Evolutionary conservation across 2,113 vertebrate genomes (phyloP).

Genomic region (Porphyrio hochstetteri): DNA sequence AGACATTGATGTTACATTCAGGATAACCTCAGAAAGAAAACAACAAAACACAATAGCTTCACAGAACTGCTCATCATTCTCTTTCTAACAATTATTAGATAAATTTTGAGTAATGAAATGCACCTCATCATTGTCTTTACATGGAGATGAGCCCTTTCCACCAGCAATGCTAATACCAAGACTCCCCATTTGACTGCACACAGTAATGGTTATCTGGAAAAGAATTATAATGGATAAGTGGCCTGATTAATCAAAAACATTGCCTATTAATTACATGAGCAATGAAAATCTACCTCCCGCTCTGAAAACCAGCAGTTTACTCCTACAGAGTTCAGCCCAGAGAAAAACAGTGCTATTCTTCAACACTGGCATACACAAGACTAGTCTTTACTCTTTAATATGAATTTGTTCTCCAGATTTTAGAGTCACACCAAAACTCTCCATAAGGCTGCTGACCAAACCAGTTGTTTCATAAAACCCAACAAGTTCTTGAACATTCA

Average conservation of each 20-base stretch:
- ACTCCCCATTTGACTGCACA: slow-evolving; percentile 81
- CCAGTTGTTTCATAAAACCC: not conserved
- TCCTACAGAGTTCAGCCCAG: not conserved
- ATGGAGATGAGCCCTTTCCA: slow-evolving; percentile 84
- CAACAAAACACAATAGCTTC: not conserved
- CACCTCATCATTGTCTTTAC: slow-evolving; percentile 85
- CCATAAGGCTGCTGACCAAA: not conserved
- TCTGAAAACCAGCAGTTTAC: not conserved
- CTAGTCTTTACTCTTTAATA: not conserved
- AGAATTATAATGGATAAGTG: slow-evolving; percentile 58
- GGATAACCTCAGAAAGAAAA: not conserved
- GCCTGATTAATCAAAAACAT: slow-evolving; percentile 27
- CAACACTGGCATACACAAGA: not conserved
- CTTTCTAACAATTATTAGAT: not conserved
- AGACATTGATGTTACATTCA: not conserved
- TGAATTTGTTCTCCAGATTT: not conserved
- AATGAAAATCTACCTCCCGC: not conserved
- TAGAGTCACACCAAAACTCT: not conserved
- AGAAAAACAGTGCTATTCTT: not conserved
- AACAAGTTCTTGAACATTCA: not conserved
- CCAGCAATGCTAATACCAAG: slow-evolving; percentile 88
- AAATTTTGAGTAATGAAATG: slow-evolving; percentile 52
- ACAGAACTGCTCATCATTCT: not conserved
- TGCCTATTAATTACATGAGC: not conserved
- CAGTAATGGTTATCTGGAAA: slow-evolving; percentile 80